Evolutionary conservation across 92 coral and sea anemone species (phyloP).

Genomic region (Heteractis magnifica): DNA sequence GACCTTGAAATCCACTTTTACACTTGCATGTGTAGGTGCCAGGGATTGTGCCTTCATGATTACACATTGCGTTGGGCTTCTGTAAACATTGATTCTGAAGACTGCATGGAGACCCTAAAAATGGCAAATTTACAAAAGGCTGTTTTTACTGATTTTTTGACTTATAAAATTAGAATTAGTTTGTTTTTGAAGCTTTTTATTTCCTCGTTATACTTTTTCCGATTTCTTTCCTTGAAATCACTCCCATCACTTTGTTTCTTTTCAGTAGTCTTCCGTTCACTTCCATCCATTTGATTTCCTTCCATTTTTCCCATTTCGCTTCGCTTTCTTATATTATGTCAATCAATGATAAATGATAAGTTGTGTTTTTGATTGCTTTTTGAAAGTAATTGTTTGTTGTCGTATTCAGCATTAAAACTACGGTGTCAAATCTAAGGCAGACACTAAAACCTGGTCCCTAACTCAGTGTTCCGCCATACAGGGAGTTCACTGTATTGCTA

Average conservation of each 20-base stretch:
- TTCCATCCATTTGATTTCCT: too few relatives aligned
- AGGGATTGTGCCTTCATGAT: background rate
- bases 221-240: background rate
- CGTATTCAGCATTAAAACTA: background rate
- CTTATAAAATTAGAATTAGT: background rate
- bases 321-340: background rate
- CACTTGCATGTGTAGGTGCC: conserved; percentile 4
- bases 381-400: background rate
- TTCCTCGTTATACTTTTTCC: background rate
- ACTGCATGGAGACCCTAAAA: background rate
- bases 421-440: too few relatives aligned
- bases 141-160: too few relatives aligned
- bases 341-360: too few relatives aligned
- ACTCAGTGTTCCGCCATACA: background rate
- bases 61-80: background rate
- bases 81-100: background rate
- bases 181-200: background rate
- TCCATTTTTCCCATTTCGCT: background rate
- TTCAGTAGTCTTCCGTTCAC: background rate
- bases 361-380: background rate
- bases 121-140: background rate
- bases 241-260: background rate
- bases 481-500: background rate
- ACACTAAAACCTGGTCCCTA: too few relatives aligned
- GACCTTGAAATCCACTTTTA: background rate